Evolutionary conservation across 2,113 vertebrate genomes (phyloP).

Genomic region (Abramis brama): DNA sequence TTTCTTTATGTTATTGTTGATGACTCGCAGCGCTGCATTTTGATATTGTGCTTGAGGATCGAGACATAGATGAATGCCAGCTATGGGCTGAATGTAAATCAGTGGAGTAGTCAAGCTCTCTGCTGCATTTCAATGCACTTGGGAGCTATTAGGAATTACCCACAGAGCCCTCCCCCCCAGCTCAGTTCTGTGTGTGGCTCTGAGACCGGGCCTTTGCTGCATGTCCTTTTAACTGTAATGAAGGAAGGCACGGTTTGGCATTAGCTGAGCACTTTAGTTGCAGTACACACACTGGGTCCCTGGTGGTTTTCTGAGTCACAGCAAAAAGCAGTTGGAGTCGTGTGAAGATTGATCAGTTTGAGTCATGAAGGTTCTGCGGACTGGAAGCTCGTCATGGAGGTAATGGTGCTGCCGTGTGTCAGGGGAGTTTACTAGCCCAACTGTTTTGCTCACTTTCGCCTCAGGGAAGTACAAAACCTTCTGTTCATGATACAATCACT

Average conservation of each 20-base stretch:
- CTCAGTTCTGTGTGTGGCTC: constrained; percentile 11
- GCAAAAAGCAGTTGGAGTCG: constrained; percentile 26
- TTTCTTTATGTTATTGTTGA: constrained; percentile 53
- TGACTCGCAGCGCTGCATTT: constrained; percentile 54
- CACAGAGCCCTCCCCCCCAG: background rate
- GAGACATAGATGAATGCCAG: constrained; percentile 61
- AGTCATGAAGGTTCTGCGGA: constrained; percentile 16
- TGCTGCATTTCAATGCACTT: constrained; percentile 38
- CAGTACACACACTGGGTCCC: background rate
- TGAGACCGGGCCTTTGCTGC: constrained; percentile 2
- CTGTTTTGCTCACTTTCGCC: constrained; percentile 20
- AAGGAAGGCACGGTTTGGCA: constrained; percentile 29
- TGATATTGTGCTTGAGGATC: constrained; percentile 56
- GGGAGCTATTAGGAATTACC: constrained; percentile 36
- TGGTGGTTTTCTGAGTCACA: constrained; percentile 40
- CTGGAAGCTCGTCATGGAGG: constrained; percentile 17
- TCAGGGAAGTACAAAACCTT: constrained; percentile 20
- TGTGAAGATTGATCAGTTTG: constrained; percentile 22
- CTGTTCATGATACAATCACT: constrained; percentile 13
- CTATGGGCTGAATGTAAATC: constrained; percentile 58
- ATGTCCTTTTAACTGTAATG: constrained; percentile 39
- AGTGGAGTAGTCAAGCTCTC: constrained; percentile 29
- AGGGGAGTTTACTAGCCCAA: background rate
- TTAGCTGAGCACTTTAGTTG: constrained; percentile 37
- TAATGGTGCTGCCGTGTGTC: constrained; percentile 21